Evolutionary conservation across 2,888 invertebrate genomes (phyloP).

Genomic region (Erebia epiphron): DNA sequence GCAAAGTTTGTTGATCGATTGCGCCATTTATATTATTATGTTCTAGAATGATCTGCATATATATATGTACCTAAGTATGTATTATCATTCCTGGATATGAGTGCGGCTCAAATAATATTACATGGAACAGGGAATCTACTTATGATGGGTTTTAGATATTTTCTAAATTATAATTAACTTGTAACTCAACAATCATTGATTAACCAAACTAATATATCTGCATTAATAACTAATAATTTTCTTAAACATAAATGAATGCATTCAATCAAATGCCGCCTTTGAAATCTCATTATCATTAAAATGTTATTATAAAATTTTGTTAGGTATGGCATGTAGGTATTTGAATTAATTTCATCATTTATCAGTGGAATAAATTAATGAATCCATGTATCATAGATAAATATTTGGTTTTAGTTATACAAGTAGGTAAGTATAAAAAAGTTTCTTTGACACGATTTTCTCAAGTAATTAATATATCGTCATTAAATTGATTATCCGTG

Average conservation of each 20-base stretch:
- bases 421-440: not conserved
- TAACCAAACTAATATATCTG: not conserved
- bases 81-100: too few species aligned
- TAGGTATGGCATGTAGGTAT: not conserved
- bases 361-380: not conserved
- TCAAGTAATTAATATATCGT: constrained; percentile 9
- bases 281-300: constrained; percentile 12
- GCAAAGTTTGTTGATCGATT: constrained; percentile 17
- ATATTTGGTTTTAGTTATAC: not conserved
- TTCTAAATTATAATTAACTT: not conserved
- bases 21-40: not conserved
- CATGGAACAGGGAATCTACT: too few species aligned
- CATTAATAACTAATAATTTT: not conserved
- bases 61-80: not conserved
- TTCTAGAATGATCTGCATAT: not conserved
- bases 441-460: constrained; percentile 13
- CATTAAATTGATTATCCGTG: constrained; percentile 5
- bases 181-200: not conserved
- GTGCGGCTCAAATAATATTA: too few species aligned
- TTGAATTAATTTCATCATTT: constrained; percentile 7
- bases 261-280: constrained; percentile 6
- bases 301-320: constrained; percentile 7
- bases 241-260: not conserved
- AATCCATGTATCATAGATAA: not conserved
- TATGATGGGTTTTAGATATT: not conserved